A percentile compares a stretch with the other conserved stretches of the same genome.
These are phyloP conservation scores for Notarius quadriscutis DNA, from an alignment of 2,113 vertebrate genomes.

Conservation along the genomic window DNA sequence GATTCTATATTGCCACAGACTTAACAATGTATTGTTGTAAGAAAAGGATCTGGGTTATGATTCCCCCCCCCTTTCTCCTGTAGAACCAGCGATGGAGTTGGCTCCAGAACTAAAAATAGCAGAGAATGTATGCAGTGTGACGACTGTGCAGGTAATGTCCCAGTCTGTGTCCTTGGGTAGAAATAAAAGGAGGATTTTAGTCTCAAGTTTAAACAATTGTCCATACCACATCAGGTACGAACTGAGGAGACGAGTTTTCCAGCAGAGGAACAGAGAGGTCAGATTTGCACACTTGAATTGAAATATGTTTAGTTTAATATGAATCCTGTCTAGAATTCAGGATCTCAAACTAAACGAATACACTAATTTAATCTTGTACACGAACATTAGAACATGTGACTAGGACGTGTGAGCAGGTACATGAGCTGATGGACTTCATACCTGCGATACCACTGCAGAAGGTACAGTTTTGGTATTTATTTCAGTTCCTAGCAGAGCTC, in stretches of 20 bases:
- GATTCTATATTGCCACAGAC: not conserved
- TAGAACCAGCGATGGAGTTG: not conserved
- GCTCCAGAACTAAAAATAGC: not conserved
- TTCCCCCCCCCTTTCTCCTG: not conserved
- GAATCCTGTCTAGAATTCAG: not conserved
- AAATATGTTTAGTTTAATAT: not conserved
- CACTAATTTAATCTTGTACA: not conserved
- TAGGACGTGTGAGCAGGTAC: not conserved
- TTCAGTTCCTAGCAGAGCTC: not conserved
- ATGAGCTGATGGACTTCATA: slow-evolving; percentile 32
- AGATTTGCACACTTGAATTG: not conserved
- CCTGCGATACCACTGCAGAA: not conserved
- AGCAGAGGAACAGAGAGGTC: slow-evolving; percentile 32
- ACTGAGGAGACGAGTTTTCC: not conserved
- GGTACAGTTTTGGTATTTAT: not conserved
- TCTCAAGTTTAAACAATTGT: not conserved
- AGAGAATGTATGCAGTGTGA: not conserved
- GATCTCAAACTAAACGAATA: not conserved
- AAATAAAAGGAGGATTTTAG: not conserved
- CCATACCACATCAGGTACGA: not conserved
- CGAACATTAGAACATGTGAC: not conserved
- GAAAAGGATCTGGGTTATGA: not conserved
- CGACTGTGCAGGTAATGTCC: not conserved
- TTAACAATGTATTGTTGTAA: not conserved
- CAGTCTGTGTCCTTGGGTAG: not conserved